Conservation (phyloP, 37 sponge, comb jelly and placozoan genomes). For the Cliona cf. orientalis region DNA sequence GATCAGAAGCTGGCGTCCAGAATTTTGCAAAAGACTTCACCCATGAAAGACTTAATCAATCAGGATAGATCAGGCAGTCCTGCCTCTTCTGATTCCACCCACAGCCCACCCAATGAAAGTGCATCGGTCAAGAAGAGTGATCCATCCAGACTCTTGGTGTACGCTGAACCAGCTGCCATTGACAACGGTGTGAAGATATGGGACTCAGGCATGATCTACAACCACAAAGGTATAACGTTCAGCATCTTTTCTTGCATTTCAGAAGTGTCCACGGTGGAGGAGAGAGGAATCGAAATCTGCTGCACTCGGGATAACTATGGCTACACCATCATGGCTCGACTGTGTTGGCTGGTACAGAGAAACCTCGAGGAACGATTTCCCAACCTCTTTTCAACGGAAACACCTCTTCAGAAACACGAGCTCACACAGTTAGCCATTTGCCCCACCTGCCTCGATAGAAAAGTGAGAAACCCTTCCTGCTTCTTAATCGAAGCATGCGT, state of each 20-base stretch:
- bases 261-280: conserved; percentile 69
- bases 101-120: conserved; percentile 14
- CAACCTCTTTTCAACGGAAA: conserved; percentile 55
- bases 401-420: conserved; percentile 45
- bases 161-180: conserved; percentile 7
- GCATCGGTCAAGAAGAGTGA: no score
- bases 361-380: conserved; percentile 77
- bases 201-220: conserved; percentile 53
- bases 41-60: no score
- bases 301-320: conserved; percentile 38
- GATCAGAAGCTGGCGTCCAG: no score
- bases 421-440: conserved; percentile 68
- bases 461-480: conserved; percentile 24
- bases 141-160: neutral
- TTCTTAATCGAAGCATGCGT: conserved; percentile 72
- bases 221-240: conserved; percentile 13
- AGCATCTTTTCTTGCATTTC: conserved; percentile 31
- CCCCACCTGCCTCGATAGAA: conserved; percentile 49
- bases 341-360: conserved; percentile 61
- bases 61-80: no score
- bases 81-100: neutral
- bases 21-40: no score
- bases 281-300: conserved; percentile 75
- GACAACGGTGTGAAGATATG: conserved; percentile 40
- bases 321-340: conserved; percentile 54